Percentiles rank a stretch among this genome's conserved stretches.
These are phyloP conservation scores for Mnemiopsis leidyi DNA, from an alignment of 37 sponge, comb jelly and placozoan species.

Conservation along the genomic window DNA sequence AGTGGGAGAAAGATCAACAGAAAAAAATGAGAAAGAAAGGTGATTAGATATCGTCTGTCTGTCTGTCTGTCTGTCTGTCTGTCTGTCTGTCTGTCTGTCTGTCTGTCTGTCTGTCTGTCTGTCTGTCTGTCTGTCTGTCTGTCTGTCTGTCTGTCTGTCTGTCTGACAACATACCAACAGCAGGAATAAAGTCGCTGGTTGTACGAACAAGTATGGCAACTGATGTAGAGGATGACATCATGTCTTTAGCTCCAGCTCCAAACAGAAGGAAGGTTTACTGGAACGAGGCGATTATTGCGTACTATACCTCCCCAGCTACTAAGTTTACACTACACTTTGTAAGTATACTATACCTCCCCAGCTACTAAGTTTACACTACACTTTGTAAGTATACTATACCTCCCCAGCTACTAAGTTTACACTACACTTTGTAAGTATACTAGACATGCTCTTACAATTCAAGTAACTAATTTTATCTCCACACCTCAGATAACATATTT, in stretches of 20 bases:
- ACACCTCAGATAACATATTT: constrained; percentile 45
- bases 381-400: constrained; percentile 42
- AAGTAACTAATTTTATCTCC: no score
- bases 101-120: no score
- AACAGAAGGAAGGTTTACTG: constrained; percentile 17
- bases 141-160: no score
- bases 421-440: constrained; percentile 23
- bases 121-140: no score
- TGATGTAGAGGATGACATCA: not conserved
- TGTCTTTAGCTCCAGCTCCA: constrained; percentile 7
- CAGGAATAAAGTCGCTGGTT: not conserved
- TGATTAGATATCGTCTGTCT: not conserved
- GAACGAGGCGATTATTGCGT: constrained; percentile 1
- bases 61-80: no score
- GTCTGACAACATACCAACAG: no score
- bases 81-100: no score
- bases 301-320: constrained; percentile 35
- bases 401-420: constrained; percentile 51
- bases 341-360: constrained; percentile 42
- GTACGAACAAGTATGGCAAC: not conserved
- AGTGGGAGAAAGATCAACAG: not conserved
- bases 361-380: constrained; percentile 52
- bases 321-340: constrained; percentile 59
- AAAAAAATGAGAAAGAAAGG: not conserved
- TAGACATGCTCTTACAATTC: no score